Conservation (phyloP, 2,113 vertebrate species). For the Vimba vimba region DNA sequence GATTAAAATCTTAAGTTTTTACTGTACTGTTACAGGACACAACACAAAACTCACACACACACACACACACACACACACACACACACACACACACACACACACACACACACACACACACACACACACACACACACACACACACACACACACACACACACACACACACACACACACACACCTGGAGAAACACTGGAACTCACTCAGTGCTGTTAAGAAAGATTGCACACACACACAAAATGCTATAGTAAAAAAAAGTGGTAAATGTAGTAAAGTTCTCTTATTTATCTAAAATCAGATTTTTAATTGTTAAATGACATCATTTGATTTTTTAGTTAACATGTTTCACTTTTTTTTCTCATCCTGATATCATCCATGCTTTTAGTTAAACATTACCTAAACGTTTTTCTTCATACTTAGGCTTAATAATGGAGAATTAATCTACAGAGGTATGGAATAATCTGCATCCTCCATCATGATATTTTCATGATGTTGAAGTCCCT, state of each 20-base stretch:
- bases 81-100: rapidly evolving
- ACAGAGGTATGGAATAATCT: not conserved
- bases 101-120: rapidly evolving
- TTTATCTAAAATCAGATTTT: too few relatives aligned
- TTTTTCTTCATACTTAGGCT: too few relatives aligned
- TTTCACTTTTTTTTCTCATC: too few relatives aligned
- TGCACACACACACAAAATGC: not conserved
- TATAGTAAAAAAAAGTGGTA: not conserved
- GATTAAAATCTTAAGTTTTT: too few relatives aligned
- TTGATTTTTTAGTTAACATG: too few relatives aligned
- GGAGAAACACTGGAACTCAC: too few relatives aligned
- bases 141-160: rapidly evolving
- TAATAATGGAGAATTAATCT: not conserved
- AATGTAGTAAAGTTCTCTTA: not conserved
- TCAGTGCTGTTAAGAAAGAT: too few relatives aligned
- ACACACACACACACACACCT: rapidly evolving
- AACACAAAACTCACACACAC: too few relatives aligned
- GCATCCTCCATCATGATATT: not conserved
- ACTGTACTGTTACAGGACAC: too few relatives aligned
- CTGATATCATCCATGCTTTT: too few relatives aligned
- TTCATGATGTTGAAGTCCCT: not conserved
- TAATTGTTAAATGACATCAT: too few relatives aligned
- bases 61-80: not conserved
- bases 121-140: rapidly evolving
- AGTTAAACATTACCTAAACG: too few relatives aligned